Evolutionary conservation across 1,140 invertebrate genomes (phyloP).

Genomic region (Drosophila ercepeae): DNA sequence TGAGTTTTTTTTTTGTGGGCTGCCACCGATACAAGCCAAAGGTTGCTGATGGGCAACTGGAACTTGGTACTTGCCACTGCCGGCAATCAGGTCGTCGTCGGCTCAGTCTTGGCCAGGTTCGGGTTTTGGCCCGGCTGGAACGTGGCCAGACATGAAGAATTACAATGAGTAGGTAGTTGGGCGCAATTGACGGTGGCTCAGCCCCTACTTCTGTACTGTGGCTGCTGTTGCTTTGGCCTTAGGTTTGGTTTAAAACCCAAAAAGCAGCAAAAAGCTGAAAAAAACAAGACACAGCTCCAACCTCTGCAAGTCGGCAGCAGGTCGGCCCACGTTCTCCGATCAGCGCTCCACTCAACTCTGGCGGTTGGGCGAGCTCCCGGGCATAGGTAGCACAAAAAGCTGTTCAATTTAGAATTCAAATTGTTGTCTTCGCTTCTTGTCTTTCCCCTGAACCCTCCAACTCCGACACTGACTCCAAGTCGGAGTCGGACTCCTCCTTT

Average conservation of each 20-base stretch:
- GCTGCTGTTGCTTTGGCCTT: background rate
- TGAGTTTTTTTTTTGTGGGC: slow-evolving; percentile 40
- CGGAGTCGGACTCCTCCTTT: too few species aligned
- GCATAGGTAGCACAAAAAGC: slow-evolving; percentile 82
- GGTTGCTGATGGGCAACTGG: slow-evolving; percentile 73
- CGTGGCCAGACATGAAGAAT: slow-evolving; percentile 78
- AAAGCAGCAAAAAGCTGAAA: background rate
- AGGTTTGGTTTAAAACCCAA: slow-evolving; percentile 6
- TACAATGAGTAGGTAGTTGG: slow-evolving; percentile 82
- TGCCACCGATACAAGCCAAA: slow-evolving; percentile 64
- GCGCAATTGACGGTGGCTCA: slow-evolving; percentile 71
- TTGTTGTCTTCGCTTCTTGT: slow-evolving; percentile 77
- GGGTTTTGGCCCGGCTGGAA: slow-evolving; percentile 8
- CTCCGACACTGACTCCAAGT: slow-evolving; percentile 1
- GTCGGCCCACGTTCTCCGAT: slow-evolving; percentile 75
- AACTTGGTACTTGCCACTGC: slow-evolving; percentile 63
- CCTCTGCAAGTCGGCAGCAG: slow-evolving; percentile 72
- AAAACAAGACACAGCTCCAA: slow-evolving; percentile 33
- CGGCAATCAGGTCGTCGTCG: slow-evolving; percentile 70
- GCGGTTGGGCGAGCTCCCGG: slow-evolving; percentile 67
- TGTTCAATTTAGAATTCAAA: slow-evolving; percentile 83
- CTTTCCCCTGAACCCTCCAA: too few species aligned
- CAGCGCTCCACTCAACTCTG: slow-evolving; percentile 41
- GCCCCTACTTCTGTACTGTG: slow-evolving; percentile 2
- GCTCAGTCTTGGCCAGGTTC: slow-evolving; percentile 9